Evolutionary conservation across 2,888 invertebrate species (phyloP), one percentile per base, ranked within the genome.

Genomic region (Aromia moschata): DNA sequence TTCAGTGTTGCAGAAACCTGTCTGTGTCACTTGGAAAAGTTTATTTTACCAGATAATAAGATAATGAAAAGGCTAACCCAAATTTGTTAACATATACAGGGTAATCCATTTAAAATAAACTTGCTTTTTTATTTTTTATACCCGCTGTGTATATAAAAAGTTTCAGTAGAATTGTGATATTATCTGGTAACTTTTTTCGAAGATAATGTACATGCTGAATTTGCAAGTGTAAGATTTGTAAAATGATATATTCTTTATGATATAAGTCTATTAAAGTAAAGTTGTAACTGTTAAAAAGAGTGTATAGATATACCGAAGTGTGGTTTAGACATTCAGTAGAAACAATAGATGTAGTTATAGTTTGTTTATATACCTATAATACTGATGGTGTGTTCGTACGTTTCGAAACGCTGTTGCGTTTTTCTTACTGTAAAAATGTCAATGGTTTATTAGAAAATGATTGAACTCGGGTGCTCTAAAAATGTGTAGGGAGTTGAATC

Each of bases 361-460:
- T 52, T 46, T 59, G 52, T 56, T 59, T 55, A 53, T 64, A 56
- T 64, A 64, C 64, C 64, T 64, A 64, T 64, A 40, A 53, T 56
- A 38, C 40, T 41, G 17, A 44, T 11, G 30, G 14, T 20, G 30
- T 41, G 52, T 41, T 52, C 41, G 18, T 52, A 31, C 30, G 41
- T 52, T 41, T 12, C 11, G n/a, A 52, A 58, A 54, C 53, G 56
- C 47, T 60, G 54, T 52, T 56, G 44, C 53, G 53, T 52, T 16
- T 52, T 52, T 37, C 41, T 20, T 41, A 52, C 52, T 52, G 52
- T 31, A 52, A 52, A 52, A 52, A 16, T 52, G 30, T 16, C 12
- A 30, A 41, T 31, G 18, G n/a, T n/a, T n/a, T 11, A 52, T 51
- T 44, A 44, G 4, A 30, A n/a, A 30, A 7, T 56, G 12, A n/a